Conservation (phyloP, 1,140 invertebrate genomes). For the Heliconius eleuchia region DNA sequence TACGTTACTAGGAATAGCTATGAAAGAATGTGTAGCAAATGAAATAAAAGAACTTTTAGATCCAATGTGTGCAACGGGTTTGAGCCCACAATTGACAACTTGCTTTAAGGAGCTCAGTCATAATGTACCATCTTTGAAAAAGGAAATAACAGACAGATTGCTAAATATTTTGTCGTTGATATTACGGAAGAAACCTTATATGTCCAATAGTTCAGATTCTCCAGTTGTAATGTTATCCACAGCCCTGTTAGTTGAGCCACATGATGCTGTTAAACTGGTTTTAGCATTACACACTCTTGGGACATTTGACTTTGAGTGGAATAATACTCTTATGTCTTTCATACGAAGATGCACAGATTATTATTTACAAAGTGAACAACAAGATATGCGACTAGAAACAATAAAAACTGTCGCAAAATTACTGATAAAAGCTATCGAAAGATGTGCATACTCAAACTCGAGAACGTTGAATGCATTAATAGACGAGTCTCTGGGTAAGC, state of each 20-base stretch:
- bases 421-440: slow-evolving; percentile 90
- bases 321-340: slow-evolving; percentile 95
- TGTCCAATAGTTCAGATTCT: slow-evolving; percentile 81
- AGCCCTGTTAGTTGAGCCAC: slow-evolving; percentile 76
- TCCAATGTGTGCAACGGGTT: slow-evolving; percentile 94
- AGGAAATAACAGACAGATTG: slow-evolving; percentile 95
- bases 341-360: slow-evolving; percentile 95
- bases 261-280: slow-evolving; percentile 92
- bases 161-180: slow-evolving; percentile 93
- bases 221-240: slow-evolving; percentile 59
- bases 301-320: slow-evolving; percentile 98
- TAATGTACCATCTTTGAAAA: slow-evolving; percentile 93
- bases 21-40: slow-evolving; percentile 87
- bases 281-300: slow-evolving; percentile 96
- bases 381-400: slow-evolving; percentile 96
- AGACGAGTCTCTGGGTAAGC: slow-evolving; percentile 94
- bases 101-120: slow-evolving; percentile 94
- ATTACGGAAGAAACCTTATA: slow-evolving; percentile 93
- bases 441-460: slow-evolving; percentile 84
- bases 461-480: slow-evolving; percentile 92
- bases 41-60: slow-evolving; percentile 95
- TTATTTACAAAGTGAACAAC: slow-evolving; percentile 95
- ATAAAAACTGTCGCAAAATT: slow-evolving; percentile 96
- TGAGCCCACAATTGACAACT: slow-evolving; percentile 94
- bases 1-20: slow-evolving; percentile 93